Base-by-base conservation (phyloP, 2,888 invertebrate genomes). In the Cheiracanthium punctorium region DNA sequence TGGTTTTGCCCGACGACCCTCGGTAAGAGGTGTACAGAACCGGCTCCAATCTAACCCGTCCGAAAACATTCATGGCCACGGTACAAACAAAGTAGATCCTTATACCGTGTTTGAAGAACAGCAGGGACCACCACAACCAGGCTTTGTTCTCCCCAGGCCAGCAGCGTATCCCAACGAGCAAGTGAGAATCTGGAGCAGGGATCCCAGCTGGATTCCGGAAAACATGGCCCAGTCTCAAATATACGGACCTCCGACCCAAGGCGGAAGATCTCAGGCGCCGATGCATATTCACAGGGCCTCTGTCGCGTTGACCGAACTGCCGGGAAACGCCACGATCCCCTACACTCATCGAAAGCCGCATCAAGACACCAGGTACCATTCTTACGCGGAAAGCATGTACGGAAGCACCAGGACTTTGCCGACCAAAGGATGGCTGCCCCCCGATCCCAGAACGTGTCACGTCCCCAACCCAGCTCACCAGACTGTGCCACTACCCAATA, bases 1-100 rank as follows among this genome's bases (percentile, higher is more conserved):
- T 76, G 90, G 90, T 28, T 90, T 90, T 67, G 89, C 88, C 64
- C 76, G 88, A 17, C 69, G 90, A 64, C 90, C 90, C 1, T 90
- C 89, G 0, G 90, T 90, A 14, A 52, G 89, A 12, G 90, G 90
- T 14, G 89, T 90, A 32, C 87, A 88, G 69, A 80, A 65, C 17
- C 76, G 77, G 20, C 52, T 84, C 52, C 84, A 77, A 43, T 29
- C 79, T 12, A 64, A 80, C 85, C 88, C 84, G 84, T 84, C 84
- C 84, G 84, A 84, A 33, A 69, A 32, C 20, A 20, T 81, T 43
- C 80, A 74, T n/a, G 70, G 71, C 17, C 37, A 32, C 14, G 64
- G 37, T 37, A 64, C 71, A 41, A 65, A 41, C 37, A 58, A 75
- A 37, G 43, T 70, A 28, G 75, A 71, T 48, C 64, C 71, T 29